Evolutionary conservation across 1,140 invertebrate genomes (phyloP).

Genomic region (Riptortus pedestris): DNA sequence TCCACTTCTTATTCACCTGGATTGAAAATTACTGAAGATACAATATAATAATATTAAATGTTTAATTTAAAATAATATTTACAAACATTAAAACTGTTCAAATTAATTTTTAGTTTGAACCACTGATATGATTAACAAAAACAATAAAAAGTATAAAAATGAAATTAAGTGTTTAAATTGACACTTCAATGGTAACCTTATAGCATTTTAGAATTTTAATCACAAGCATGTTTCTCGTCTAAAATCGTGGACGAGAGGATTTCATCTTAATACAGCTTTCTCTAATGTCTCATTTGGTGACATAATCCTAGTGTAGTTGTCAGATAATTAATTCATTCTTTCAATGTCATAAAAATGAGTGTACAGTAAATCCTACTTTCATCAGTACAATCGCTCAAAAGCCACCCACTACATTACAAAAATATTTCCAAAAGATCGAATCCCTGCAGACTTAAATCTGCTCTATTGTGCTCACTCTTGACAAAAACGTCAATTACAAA

Average conservation of each 20-base stretch:
- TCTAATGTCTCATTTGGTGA: too few relatives aligned
- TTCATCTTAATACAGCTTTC: too few relatives aligned
- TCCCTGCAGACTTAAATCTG: neutral
- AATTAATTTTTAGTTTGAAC: neutral
- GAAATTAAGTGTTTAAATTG: neutral
- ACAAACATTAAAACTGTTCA: neutral
- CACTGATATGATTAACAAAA: conserved; percentile 4
- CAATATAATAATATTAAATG: too few relatives aligned
- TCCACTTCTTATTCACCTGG: too few relatives aligned
- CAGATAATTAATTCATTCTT: too few relatives aligned
- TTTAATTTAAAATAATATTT: conserved; percentile 4
- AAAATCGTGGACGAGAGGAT: too few relatives aligned
- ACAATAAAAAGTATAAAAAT: conserved; percentile 1
- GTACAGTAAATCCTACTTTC: neutral
- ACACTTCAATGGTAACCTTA: conserved; percentile 4
- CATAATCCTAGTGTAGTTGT: too few relatives aligned
- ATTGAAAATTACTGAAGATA: too few relatives aligned
- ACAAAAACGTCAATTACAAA: neutral
- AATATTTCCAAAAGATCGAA: conserved; percentile 2
- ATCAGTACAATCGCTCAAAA: neutral
- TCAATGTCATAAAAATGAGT: too few relatives aligned
- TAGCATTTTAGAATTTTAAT: neutral
- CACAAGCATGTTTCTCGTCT: too few relatives aligned
- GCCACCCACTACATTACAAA: neutral
- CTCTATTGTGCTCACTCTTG: neutral